A percentile compares a stretch with the other conserved stretches of the same genome.
phyloP scores from a whole-genome alignment of 2,797 vertebrate genomes.

The Diplodus puntazzo region DNA sequence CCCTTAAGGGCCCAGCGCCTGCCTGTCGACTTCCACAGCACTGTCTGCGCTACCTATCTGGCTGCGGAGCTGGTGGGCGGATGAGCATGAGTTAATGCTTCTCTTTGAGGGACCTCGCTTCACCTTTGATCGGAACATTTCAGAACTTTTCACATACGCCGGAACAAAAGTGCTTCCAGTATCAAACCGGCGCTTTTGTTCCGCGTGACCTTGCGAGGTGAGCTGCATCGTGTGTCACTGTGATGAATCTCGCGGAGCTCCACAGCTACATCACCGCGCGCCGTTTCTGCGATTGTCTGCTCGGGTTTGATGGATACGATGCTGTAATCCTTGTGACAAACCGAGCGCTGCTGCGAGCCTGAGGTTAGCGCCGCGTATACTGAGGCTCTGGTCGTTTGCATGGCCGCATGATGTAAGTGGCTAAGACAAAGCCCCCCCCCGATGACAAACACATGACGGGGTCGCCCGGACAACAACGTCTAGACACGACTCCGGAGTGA shows the following conservation, averaged over 20 bases:
- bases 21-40: conserved; percentile 31
- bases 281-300: conserved; percentile 46
- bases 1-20: conserved; percentile 40
- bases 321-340: conserved; percentile 43
- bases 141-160: conserved; percentile 17
- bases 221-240: conserved; percentile 24
- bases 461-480: conserved; percentile 4
- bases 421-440: conserved; percentile 23
- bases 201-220: conserved; percentile 25
- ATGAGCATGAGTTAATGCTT: conserved; percentile 35
- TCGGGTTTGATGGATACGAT: conserved; percentile 47
- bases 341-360: conserved; percentile 4
- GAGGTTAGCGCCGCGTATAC: conserved; percentile 4
- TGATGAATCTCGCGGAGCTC: conserved; percentile 15
- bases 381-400: neutral
- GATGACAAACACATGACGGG: conserved; percentile 52
- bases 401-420: conserved; percentile 22
- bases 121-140: conserved; percentile 43
- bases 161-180: conserved; percentile 24
- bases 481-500: neutral
- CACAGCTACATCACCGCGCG: conserved; percentile 38
- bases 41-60: conserved; percentile 36
- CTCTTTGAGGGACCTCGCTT: conserved; percentile 46
- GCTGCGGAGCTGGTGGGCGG: conserved; percentile 54
- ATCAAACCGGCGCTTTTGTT: conserved; percentile 10